These are phyloP conservation scores for Talpa occidentalis DNA, from an alignment of 2,113 vertebrate species.

Conservation along the genomic window DNA sequence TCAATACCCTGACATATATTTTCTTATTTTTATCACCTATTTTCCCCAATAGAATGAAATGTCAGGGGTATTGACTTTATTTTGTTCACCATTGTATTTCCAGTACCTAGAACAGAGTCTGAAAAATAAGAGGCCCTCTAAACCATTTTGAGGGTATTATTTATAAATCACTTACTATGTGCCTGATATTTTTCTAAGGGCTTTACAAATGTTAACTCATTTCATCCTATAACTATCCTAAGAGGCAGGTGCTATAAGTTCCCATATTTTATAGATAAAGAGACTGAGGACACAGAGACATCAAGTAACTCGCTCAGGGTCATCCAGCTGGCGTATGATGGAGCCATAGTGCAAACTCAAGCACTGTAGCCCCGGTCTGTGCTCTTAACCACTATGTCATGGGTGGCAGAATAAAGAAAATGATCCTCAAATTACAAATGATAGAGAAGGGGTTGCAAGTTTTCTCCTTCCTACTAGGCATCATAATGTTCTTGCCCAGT, in stretches of 20 bases:
- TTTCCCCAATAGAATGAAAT: neutral
- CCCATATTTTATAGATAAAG: neutral
- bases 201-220: neutral
- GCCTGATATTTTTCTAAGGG: neutral
- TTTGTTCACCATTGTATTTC: neutral
- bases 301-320: neutral
- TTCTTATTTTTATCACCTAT: neutral
- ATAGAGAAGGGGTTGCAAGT: neutral
- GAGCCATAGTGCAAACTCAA: neutral
- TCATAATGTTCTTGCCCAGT: neutral
- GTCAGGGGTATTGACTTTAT: neutral
- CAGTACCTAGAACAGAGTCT: neutral
- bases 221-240: neutral
- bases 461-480: neutral
- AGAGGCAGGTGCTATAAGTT: neutral
- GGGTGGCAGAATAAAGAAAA: neutral
- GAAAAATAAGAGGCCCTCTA: neutral
- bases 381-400: neutral
- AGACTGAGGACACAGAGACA: neutral
- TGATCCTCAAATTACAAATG: neutral
- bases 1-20: neutral
- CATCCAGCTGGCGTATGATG: too few relatives aligned
- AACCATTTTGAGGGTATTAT: neutral
- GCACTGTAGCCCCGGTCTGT: neutral
- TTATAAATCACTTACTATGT: neutral